A percentile compares a stretch with the other conserved stretches of the same genome.
phyloP scores from a whole-genome alignment of 2,888 invertebrate genomes.

The Drosophila anceps region DNA sequence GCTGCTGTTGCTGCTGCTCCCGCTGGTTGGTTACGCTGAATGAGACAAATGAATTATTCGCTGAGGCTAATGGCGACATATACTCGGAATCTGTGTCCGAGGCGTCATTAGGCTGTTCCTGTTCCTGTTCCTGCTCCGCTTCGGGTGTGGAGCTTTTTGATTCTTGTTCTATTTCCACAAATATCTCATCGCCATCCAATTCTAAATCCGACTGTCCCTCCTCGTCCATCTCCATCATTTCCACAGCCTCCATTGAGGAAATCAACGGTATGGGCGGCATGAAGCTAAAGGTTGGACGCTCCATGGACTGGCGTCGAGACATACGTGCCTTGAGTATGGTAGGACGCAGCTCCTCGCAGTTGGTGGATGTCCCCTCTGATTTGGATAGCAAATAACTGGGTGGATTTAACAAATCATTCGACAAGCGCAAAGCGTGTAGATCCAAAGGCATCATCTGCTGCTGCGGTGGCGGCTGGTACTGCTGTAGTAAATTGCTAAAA shows the following conservation, averaged over 20 bases:
- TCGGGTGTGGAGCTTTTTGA: constrained; percentile 25
- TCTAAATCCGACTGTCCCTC: constrained; percentile 21
- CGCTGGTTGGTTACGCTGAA: not conserved
- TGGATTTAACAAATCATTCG: constrained; percentile 30
- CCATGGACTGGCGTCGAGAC: not conserved
- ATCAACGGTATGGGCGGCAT: constrained; percentile 43
- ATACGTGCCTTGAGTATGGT: constrained; percentile 35
- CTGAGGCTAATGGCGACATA: constrained; percentile 65
- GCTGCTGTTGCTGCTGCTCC: not conserved
- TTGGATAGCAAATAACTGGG: constrained; percentile 35
- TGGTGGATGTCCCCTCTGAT: not conserved
- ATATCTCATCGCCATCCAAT: constrained; percentile 55
- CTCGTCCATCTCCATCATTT: not conserved
- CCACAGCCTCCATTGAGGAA: not conserved
- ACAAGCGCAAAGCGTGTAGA: not conserved
- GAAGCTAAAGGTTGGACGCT: constrained; percentile 26
- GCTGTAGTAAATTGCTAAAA: not conserved
- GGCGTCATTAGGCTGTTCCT: constrained; percentile 27
- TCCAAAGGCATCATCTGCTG: too few species aligned
- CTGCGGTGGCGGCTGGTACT: not conserved
- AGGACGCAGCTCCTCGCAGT: not conserved
- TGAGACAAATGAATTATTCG: constrained; percentile 55
- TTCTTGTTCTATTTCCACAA: constrained; percentile 54
- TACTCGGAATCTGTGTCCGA: constrained; percentile 65
- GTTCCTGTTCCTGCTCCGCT: constrained; percentile 28